Percentiles rank a stretch among this genome's conserved stretches.
These are phyloP conservation scores for Cataglyphis hispanica DNA, from an alignment of 1,140 invertebrate species.

Conservation along the genomic window DNA sequence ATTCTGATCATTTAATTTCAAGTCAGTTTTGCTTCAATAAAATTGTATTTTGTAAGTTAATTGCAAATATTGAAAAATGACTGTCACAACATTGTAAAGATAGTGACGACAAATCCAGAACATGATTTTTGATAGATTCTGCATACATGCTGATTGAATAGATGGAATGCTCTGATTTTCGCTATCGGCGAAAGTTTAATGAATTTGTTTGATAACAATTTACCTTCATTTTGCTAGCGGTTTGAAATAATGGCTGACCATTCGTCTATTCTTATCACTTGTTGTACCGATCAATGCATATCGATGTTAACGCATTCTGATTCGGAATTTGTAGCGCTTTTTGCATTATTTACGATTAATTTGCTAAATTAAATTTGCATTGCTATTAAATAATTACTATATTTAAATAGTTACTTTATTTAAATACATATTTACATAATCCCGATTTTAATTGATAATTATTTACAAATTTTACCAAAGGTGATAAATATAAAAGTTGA, in stretches of 20 bases:
- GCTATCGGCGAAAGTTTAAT: slow-evolving; percentile 8
- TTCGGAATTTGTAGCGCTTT: slow-evolving; percentile 28
- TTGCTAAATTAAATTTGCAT: slow-evolving; percentile 54
- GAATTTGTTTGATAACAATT: slow-evolving; percentile 12
- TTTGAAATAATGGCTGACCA: slow-evolving; percentile 47
- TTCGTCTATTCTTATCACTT: slow-evolving; percentile 48
- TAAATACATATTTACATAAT: slow-evolving; percentile 59
- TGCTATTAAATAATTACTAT: slow-evolving; percentile 32
- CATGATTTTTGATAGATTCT: slow-evolving; percentile 28
- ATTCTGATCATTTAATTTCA: background rate
- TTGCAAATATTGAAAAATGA: slow-evolving; percentile 36
- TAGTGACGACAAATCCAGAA: slow-evolving; percentile 19
- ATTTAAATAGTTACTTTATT: slow-evolving; percentile 40
- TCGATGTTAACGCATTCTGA: slow-evolving; percentile 29
- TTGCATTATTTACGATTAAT: slow-evolving; percentile 50
- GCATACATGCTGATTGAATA: slow-evolving; percentile 29
- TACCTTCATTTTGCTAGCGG: slow-evolving; percentile 11
- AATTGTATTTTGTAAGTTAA: slow-evolving; percentile 45
- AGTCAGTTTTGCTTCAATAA: slow-evolving; percentile 19
- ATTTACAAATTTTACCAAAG: slow-evolving; percentile 43
- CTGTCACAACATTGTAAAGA: slow-evolving; percentile 9
- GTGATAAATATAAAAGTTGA: slow-evolving; percentile 25
- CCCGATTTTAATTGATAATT: slow-evolving; percentile 53
- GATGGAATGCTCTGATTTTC: slow-evolving; percentile 28
- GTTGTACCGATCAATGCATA: slow-evolving; percentile 18